phyloP scores from a whole-genome alignment of 2,797 vertebrate genomes.

The Euthynnus affinis region DNA sequence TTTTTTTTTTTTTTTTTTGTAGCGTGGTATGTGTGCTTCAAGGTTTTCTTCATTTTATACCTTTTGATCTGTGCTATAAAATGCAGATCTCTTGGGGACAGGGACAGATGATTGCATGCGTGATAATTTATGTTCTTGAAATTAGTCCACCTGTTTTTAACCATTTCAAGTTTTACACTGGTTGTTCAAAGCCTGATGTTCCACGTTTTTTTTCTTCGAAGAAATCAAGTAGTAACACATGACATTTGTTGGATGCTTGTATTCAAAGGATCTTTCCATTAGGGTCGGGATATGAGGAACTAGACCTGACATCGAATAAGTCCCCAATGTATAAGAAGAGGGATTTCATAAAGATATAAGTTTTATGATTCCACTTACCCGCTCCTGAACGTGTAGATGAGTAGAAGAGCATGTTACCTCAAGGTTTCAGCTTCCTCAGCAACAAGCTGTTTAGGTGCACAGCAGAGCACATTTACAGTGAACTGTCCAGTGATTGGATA shows the following conservation, averaged over 20 bases:
- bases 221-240: conserved; percentile 9
- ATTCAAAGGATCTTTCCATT: not conserved
- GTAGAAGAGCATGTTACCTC: too few relatives aligned
- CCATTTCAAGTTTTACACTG: conserved; percentile 27
- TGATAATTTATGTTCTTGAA: conserved; percentile 47
- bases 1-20: conserved; percentile 43
- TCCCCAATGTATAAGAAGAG: not conserved
- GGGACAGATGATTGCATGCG: conserved; percentile 72
- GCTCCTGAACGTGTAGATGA: not conserved
- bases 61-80: conserved; percentile 86
- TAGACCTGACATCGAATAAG: not conserved
- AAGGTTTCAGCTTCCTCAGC: too few relatives aligned
- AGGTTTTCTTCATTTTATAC: conserved; percentile 76
- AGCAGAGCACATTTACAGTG: too few relatives aligned
- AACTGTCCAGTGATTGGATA: too few relatives aligned
- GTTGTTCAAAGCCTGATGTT: conserved; percentile 9
- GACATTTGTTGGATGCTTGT: conserved; percentile 8
- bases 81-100: conserved; percentile 75
- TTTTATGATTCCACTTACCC: not conserved
- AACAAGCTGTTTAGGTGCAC: too few relatives aligned
- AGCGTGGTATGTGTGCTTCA: conserved; percentile 65
- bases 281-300: not conserved
- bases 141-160: conserved; percentile 62
- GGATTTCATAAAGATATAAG: not conserved
- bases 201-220: conserved; percentile 9